phyloP scores from a whole-genome alignment of 2,888 invertebrate genomes.

The Agrotis segetum region DNA sequence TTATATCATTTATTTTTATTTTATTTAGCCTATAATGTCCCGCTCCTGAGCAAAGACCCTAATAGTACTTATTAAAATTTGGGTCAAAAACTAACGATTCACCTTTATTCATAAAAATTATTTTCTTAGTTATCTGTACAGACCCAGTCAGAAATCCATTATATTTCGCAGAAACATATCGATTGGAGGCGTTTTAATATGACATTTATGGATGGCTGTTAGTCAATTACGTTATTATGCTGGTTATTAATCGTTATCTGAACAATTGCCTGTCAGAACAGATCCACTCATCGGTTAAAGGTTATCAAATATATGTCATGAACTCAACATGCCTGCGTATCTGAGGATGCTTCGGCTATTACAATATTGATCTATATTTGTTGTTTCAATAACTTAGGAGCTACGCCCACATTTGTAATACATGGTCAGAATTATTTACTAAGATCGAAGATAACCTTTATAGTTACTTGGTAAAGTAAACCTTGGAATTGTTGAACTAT shows the following conservation, averaged over 20 bases:
- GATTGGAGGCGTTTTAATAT: slow-evolving; percentile 15
- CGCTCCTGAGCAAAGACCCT: too few relatives aligned
- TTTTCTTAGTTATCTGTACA: background rate
- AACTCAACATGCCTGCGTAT: slow-evolving; percentile 16
- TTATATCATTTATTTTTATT: too few relatives aligned
- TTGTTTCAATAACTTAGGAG: slow-evolving; percentile 1
- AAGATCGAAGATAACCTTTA: slow-evolving; percentile 9
- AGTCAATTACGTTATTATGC: slow-evolving; percentile 11
- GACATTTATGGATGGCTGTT: background rate
- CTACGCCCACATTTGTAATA: slow-evolving; percentile 20
- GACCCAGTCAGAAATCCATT: background rate
- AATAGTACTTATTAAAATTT: background rate
- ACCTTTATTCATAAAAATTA: background rate
- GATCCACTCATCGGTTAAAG: slow-evolving; percentile 40
- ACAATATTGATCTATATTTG: slow-evolving; percentile 9
- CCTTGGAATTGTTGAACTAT: slow-evolving; percentile 17
- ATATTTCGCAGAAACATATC: background rate
- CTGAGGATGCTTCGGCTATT: slow-evolving; percentile 12
- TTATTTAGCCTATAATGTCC: too few relatives aligned
- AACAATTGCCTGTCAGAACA: slow-evolving; percentile 32
- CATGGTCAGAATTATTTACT: slow-evolving; percentile 2
- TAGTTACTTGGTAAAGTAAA: slow-evolving; percentile 8
- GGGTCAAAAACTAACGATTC: too few relatives aligned
- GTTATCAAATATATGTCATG: slow-evolving; percentile 51
- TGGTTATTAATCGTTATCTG: slow-evolving; percentile 36